Percentiles rank a stretch among this genome's conserved stretches.
phyloP scores from a whole-genome alignment of 1,140 invertebrate genomes.

The Meloidogyne floridensis region DNA sequence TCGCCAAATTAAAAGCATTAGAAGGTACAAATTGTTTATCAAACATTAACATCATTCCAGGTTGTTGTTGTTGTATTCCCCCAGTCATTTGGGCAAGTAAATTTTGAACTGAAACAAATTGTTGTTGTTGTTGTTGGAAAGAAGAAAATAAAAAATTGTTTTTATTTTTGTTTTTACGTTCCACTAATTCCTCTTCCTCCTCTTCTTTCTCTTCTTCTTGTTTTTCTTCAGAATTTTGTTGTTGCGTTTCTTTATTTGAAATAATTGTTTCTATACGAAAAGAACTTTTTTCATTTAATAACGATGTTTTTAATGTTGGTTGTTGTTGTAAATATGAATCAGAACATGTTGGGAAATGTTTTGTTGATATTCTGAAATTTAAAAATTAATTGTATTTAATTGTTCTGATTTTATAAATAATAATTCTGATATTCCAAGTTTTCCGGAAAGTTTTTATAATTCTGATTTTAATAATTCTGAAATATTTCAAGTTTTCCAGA shows the following conservation, averaged over 20 bases:
- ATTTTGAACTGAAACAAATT: conserved; percentile 23
- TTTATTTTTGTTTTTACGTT: neutral
- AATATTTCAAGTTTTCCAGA: no score
- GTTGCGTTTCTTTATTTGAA: neutral
- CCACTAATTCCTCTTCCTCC: neutral
- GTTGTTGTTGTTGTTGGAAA: conserved; percentile 16
- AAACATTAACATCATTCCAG: neutral
- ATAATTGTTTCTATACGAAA: conserved; percentile 27
- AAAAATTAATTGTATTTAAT: neutral
- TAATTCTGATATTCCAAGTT: no score
- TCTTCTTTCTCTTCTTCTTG: neutral
- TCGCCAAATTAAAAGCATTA: neutral
- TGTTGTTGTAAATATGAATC: conserved; percentile 1
- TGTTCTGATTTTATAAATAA: neutral
- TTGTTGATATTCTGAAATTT: no score
- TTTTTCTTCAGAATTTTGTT: neutral
- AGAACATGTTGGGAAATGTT: neutral
- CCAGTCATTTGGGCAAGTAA: conserved; percentile 21
- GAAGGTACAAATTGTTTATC: conserved; percentile 12
- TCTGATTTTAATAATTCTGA: no score
- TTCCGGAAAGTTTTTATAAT: no score
- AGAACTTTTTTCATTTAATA: conserved; percentile 3
- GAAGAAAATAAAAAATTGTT: neutral
- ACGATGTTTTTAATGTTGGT: neutral
- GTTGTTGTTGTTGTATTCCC: conserved; percentile 13